phyloP scores from a whole-genome alignment of 2,888 invertebrate genomes.

The Oscheius myriophilus region DNA sequence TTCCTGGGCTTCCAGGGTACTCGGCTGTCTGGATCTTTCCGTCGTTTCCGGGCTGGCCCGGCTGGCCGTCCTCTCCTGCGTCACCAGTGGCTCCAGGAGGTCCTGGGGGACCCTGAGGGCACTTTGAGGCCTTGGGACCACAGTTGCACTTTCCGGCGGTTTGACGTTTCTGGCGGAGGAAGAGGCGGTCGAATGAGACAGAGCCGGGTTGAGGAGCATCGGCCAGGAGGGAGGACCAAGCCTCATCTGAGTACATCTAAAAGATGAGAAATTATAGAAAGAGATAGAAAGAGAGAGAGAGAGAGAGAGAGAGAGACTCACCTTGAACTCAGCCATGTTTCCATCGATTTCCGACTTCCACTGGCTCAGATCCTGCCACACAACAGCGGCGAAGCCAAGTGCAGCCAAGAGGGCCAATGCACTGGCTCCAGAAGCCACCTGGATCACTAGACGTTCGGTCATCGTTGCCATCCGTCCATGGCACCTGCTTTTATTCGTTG shows the following conservation, averaged over 20 bases:
- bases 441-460: constrained; percentile 21
- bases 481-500: background rate
- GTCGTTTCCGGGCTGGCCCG: constrained; percentile 15
- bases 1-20: background rate
- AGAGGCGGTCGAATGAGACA: constrained; percentile 4
- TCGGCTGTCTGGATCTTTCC: background rate
- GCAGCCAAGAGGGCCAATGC: constrained; percentile 12
- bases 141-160: constrained; percentile 16
- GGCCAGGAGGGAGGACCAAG: constrained; percentile 15
- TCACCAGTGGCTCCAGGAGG: constrained; percentile 24
- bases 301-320: background rate
- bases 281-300: no score
- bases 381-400: constrained; percentile 6
- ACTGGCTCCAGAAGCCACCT: constrained; percentile 17
- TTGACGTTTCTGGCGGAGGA: constrained; percentile 8
- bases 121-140: constrained; percentile 19
- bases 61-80: constrained; percentile 22
- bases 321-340: constrained; percentile 18
- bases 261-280: background rate
- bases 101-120: constrained; percentile 23
- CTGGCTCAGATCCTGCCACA: constrained; percentile 11
- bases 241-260: constrained; percentile 14
- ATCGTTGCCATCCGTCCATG: background rate
- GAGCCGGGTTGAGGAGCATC: background rate
- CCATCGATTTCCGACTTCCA: constrained; percentile 14